Evolutionary conservation across 2,888 invertebrate species (phyloP).

Genomic region (Pseudanteris insignis): DNA sequence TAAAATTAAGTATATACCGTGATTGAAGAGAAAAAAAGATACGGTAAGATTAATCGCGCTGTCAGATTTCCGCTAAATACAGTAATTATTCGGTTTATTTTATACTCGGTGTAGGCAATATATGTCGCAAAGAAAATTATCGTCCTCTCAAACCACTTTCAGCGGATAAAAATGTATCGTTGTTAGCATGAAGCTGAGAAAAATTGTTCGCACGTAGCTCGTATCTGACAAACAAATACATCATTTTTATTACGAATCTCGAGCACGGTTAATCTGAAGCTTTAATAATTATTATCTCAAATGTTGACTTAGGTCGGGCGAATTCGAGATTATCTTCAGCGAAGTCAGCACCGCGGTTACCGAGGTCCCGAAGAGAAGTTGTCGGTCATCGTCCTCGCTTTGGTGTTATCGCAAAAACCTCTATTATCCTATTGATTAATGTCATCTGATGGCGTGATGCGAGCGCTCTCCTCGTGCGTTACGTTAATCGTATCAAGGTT

Average conservation of each 20-base stretch:
- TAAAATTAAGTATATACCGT: too few relatives aligned
- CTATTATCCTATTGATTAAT: constrained; percentile 43
- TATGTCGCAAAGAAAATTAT: too few relatives aligned
- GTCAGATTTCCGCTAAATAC: too few relatives aligned
- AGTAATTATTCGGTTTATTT: too few relatives aligned
- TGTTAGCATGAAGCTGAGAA: constrained; percentile 22
- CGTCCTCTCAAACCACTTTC: too few relatives aligned
- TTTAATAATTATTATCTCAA: constrained; percentile 38
- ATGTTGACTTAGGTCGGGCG: constrained; percentile 43
- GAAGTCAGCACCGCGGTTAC: constrained; percentile 17
- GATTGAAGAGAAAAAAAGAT: too few relatives aligned
- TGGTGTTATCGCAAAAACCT: constrained; percentile 35
- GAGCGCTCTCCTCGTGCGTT: constrained; percentile 13
- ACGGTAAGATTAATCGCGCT: too few relatives aligned
- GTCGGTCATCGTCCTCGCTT: constrained; percentile 45
- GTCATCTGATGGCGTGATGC: constrained; percentile 36
- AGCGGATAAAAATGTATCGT: constrained; percentile 15
- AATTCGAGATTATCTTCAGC: constrained; percentile 38
- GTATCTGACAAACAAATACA: constrained; percentile 30
- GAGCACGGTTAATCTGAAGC: constrained; percentile 31
- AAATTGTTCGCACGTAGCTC: constrained; percentile 12
- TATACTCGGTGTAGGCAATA: constrained; percentile 4
- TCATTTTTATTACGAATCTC: constrained; percentile 33
- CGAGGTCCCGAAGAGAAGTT: constrained; percentile 34
- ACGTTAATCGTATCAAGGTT: constrained; percentile 45